These are phyloP conservation scores for Gulo gulo DNA, from an alignment of 2,113 vertebrate species.

Conservation along the genomic window DNA sequence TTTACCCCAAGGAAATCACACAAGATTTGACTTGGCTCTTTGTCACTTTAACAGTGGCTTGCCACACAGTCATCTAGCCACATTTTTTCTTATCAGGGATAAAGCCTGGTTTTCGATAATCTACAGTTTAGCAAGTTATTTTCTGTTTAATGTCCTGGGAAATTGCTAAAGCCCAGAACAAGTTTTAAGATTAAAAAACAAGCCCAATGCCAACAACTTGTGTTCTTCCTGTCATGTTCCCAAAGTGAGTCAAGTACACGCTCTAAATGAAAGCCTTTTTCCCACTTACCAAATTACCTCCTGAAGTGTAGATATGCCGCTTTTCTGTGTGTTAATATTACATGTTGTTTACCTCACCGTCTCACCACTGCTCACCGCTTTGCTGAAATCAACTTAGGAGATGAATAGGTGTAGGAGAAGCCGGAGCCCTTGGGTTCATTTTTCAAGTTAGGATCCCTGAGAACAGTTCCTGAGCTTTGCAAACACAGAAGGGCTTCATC, in stretches of 20 bases:
- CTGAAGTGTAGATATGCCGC: not conserved
- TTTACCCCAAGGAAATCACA: conserved; percentile 63
- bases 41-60: not conserved
- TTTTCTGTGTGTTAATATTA: conserved; percentile 12
- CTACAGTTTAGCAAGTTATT: not conserved
- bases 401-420: not conserved
- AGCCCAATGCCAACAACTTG: not conserved
- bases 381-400: not conserved
- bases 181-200: not conserved
- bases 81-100: not conserved
- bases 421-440: conserved; percentile 24
- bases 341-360: not conserved
- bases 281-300: not conserved
- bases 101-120: not conserved
- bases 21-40: not conserved
- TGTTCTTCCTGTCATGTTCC: not conserved
- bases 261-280: not conserved
- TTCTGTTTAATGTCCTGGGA: not conserved
- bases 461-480: conserved; percentile 36
- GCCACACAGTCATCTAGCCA: not conserved
- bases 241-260: not conserved
- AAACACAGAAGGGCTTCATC: conserved; percentile 3
- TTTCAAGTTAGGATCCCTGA: conserved; percentile 14
- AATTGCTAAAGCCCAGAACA: not conserved
- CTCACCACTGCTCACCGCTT: not conserved